phyloP scores from a whole-genome alignment of 1,140 invertebrate species.

The Eriosoma lanigerum region DNA sequence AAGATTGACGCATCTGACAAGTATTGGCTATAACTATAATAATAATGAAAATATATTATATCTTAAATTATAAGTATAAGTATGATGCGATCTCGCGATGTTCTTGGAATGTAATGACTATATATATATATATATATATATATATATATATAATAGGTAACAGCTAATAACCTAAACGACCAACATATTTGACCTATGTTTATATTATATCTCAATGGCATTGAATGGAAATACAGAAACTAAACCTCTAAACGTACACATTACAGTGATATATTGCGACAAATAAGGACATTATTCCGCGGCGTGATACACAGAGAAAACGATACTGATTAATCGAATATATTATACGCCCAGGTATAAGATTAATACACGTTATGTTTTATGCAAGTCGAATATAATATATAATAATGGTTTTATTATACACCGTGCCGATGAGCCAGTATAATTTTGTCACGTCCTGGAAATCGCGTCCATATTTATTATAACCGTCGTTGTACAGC shows the following conservation, averaged over 20 bases:
- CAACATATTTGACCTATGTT: not conserved
- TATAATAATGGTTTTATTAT: conserved; percentile 33
- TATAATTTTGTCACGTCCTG: conserved; percentile 26
- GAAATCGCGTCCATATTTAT: not conserved
- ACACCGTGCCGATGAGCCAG: conserved; percentile 1
- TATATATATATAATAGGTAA: not conserved
- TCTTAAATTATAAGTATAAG: conserved; percentile 11
- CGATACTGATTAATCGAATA: too few species aligned
- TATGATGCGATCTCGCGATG: too few species aligned
- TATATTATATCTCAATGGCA: not conserved
- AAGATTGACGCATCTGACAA: not conserved
- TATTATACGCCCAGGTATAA: too few species aligned
- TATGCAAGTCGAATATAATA: conserved; percentile 20
- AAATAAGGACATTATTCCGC: conserved; percentile 2
- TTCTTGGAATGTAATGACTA: not conserved
- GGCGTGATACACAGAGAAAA: not conserved
- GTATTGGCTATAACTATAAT: too few species aligned
- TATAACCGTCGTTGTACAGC: too few species aligned
- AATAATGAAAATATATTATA: too few species aligned
- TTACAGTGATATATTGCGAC: not conserved
- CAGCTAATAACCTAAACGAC: not conserved
- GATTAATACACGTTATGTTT: not conserved
- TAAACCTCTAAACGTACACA: not conserved
- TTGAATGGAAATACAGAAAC: conserved; percentile 17
- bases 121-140: not conserved